Evolutionary conservation across 1,140 invertebrate genomes (phyloP).

Genomic region (Chlorops oryzae): DNA sequence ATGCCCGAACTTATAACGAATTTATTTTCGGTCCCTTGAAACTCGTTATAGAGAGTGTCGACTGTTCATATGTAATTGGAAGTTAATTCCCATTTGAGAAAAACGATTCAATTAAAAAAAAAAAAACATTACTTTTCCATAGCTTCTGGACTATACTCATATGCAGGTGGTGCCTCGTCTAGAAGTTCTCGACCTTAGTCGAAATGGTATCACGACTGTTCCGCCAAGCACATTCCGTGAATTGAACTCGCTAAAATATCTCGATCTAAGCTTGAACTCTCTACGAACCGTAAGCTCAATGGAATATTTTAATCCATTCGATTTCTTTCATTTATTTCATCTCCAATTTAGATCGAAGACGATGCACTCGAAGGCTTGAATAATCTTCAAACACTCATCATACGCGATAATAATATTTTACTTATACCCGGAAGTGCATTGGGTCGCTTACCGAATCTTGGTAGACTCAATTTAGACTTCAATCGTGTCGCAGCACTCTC

Average conservation of each 20-base stretch:
- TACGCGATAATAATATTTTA: slow-evolving; percentile 83
- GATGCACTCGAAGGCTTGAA: slow-evolving; percentile 75
- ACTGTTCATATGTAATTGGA: too few species aligned
- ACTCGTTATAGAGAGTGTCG: too few species aligned
- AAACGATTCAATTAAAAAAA: neutral
- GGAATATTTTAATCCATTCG: neutral
- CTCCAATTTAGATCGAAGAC: slow-evolving; percentile 76
- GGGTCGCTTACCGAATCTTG: slow-evolving; percentile 65
- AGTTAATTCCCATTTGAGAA: too few species aligned
- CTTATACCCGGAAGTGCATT: slow-evolving; percentile 74
- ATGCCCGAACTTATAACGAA: too few species aligned
- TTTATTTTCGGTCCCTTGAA: too few species aligned
- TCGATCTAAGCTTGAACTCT: slow-evolving; percentile 80
- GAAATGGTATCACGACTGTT: slow-evolving; percentile 76
- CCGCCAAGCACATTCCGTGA: slow-evolving; percentile 72
- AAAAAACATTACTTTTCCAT: neutral
- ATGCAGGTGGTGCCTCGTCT: slow-evolving; percentile 59
- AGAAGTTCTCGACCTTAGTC: slow-evolving; percentile 72
- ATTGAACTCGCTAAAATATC: slow-evolving; percentile 60
- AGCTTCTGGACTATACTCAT: slow-evolving; percentile 62
- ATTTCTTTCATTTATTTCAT: too few species aligned
- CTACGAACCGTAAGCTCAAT: slow-evolving; percentile 64
- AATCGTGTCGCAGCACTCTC: slow-evolving; percentile 83
- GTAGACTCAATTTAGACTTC: slow-evolving; percentile 70
- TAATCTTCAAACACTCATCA: slow-evolving; percentile 68